Conservation (phyloP, 2,888 invertebrate genomes). For the Dynastes maya region DNA sequence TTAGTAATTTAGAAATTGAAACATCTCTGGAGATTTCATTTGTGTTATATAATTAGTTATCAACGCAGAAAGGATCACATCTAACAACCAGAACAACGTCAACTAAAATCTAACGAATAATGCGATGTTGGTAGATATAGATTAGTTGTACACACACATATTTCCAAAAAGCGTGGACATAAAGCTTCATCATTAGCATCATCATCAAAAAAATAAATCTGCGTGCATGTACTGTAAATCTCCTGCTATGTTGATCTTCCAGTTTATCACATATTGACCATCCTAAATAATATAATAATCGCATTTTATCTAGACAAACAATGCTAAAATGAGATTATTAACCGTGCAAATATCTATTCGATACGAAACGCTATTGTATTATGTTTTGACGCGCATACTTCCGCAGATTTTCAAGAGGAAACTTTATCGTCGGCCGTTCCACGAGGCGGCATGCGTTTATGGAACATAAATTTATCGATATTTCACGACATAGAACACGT, state of each 20-base stretch:
- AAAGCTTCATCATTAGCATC: too few relatives aligned
- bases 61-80: too few relatives aligned
- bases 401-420: conserved; percentile 13
- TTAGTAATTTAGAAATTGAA: too few relatives aligned
- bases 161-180: too few relatives aligned
- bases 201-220: conserved; percentile 1
- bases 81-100: too few relatives aligned
- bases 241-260: not conserved
- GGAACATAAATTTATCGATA: not conserved
- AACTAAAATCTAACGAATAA: too few relatives aligned
- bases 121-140: too few relatives aligned
- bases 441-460: not conserved
- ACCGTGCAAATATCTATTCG: conserved; percentile 25
- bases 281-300: conserved; percentile 4
- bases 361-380: conserved; percentile 18
- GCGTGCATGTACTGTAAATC: not conserved
- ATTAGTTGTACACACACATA: too few relatives aligned
- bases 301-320: conserved; percentile 22
- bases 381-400: not conserved
- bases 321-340: conserved; percentile 9
- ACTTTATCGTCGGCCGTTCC: not conserved
- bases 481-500: not conserved
- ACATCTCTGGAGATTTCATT: too few relatives aligned
- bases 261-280: conserved; percentile 22
- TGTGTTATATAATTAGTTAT: too few relatives aligned